Evolutionary conservation across 2,113 vertebrate genomes (phyloP).

Genomic region (Nycticorax nycticorax): DNA sequence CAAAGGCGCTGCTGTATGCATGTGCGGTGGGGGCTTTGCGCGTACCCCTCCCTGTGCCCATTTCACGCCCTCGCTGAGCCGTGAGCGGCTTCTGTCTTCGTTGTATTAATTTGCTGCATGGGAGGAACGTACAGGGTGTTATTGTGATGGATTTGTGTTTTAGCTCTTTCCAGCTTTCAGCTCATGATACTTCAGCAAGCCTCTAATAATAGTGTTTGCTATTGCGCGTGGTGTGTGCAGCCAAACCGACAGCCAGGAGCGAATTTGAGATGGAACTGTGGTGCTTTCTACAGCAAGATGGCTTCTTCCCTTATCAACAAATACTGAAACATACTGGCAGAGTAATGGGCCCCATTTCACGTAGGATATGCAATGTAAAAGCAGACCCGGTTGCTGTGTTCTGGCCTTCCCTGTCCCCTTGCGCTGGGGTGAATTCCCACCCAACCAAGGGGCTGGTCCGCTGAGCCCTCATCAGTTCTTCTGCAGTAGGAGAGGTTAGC

Average conservation of each 20-base stretch:
- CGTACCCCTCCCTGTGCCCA: not conserved
- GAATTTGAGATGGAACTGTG: not conserved
- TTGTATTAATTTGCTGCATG: conserved; percentile 13
- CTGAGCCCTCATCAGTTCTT: not conserved
- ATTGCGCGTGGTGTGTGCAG: not conserved
- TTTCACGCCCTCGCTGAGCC: not conserved
- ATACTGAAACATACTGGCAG: not conserved
- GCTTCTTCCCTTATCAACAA: not conserved
- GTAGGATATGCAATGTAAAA: not conserved
- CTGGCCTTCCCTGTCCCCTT: not conserved
- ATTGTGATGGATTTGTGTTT: not conserved
- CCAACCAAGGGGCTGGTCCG: not conserved
- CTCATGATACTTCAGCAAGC: not conserved
- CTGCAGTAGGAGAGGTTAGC: not conserved
- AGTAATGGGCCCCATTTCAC: not conserved
- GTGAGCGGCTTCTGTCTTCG: not conserved
- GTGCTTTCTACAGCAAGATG: not conserved
- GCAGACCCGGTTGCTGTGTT: not conserved
- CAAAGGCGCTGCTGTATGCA: not conserved
- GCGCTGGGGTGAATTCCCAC: accelerated
- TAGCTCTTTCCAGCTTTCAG: not conserved
- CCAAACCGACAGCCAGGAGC: not conserved
- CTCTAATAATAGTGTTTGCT: not conserved
- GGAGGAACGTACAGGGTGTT: not conserved
- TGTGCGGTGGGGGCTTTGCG: not conserved